These are phyloP conservation scores for Pinna nobilis DNA, from an alignment of 1,140 invertebrate genomes.

Conservation along the genomic window DNA sequence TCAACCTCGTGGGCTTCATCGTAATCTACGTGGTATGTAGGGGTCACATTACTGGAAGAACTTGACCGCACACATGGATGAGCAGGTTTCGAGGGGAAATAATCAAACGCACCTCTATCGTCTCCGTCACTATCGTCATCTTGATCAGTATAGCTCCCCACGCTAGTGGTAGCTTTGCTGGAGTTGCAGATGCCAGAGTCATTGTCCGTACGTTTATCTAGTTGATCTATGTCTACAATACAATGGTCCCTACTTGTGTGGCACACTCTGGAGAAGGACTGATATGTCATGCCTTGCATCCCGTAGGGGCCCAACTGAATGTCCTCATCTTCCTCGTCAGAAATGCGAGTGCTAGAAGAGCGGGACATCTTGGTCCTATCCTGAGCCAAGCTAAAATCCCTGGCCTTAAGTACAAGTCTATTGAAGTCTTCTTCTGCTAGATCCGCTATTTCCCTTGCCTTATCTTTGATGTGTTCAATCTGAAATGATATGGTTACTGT, in stretches of 20 bases:
- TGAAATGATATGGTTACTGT: constrained; percentile 35
- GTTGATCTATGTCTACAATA: constrained; percentile 18
- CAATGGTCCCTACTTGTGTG: constrained; percentile 12
- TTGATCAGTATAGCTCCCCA: constrained; percentile 45
- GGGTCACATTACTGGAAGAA: constrained; percentile 32
- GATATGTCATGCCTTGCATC: not conserved
- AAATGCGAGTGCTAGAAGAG: constrained; percentile 15
- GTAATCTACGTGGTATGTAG: constrained; percentile 49
- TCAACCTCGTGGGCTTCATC: constrained; percentile 64
- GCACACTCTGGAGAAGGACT: not conserved
- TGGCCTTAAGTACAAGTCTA: constrained; percentile 56
- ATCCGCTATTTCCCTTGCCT: constrained; percentile 58
- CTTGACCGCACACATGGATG: too few species aligned
- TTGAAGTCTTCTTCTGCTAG: constrained; percentile 63
- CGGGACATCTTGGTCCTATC: constrained; percentile 28
- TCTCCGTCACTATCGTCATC: constrained; percentile 52
- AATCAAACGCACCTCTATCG: constrained; percentile 49
- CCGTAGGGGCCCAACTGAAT: not conserved
- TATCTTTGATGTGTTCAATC: constrained; percentile 61
- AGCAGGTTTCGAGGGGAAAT: constrained; percentile 41
- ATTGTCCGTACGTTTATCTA: constrained; percentile 43
- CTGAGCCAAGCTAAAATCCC: constrained; percentile 62
- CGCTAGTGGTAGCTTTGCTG: constrained; percentile 53
- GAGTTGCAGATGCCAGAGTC: constrained; percentile 57
- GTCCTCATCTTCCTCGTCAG: constrained; percentile 39